Conservation (phyloP, 1,140 invertebrate genomes). For the Pachypeltis micranthus region DNA sequence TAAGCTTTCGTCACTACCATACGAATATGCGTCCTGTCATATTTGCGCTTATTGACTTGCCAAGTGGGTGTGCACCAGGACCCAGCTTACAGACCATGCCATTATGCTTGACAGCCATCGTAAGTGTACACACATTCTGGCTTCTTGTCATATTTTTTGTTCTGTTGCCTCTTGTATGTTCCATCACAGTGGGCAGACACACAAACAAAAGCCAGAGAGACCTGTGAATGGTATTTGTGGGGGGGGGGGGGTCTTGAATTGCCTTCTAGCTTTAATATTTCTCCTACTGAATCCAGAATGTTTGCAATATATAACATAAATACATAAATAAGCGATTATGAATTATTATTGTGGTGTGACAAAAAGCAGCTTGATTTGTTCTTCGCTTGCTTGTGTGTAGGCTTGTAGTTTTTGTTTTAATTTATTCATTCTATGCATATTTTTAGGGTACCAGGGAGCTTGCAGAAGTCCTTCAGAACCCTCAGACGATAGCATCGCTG, state of each 20-base stretch:
- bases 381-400: not conserved
- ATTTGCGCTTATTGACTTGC: not conserved
- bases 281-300: no score
- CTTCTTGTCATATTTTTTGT: not conserved
- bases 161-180: no score
- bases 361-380: not conserved
- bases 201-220: not conserved
- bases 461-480: slow-evolving; percentile 48
- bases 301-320: no score
- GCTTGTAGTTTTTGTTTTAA: not conserved
- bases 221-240: not conserved
- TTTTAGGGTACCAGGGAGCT: slow-evolving; percentile 50
- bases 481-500: slow-evolving; percentile 42
- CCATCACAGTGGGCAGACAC: no score
- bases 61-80: not conserved
- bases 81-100: not conserved
- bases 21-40: not conserved
- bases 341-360: no score
- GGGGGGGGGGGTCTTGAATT: no score
- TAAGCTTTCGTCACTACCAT: not conserved
- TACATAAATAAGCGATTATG: no score
- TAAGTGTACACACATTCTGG: not conserved
- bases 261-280: no score
- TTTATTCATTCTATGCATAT: not conserved
- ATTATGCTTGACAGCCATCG: not conserved